Evolutionary conservation across 2,888 invertebrate genomes (phyloP).

Genomic region (Macrosiphum euphorbiae): DNA sequence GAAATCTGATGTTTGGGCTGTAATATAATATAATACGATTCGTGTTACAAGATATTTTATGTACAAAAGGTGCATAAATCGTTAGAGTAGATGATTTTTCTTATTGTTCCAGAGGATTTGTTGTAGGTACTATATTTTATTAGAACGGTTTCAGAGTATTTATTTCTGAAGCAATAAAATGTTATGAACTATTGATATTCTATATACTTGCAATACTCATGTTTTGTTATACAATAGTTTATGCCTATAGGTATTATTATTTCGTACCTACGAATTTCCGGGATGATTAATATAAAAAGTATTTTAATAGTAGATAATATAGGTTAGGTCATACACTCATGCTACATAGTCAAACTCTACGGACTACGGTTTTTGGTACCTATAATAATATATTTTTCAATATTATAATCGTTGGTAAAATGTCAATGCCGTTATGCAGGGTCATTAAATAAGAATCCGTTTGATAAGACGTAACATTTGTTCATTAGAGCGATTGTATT

Average conservation of each 20-base stretch:
- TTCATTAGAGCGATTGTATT: neutral
- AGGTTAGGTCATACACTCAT: neutral
- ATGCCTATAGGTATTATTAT: neutral
- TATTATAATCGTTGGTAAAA: neutral
- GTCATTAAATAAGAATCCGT: neutral
- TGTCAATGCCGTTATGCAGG: neutral
- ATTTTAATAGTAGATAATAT: neutral
- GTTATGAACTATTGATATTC: neutral
- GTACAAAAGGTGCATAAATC: neutral
- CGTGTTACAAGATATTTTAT: neutral
- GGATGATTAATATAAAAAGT: neutral
- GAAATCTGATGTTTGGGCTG: neutral
- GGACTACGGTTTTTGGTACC: neutral
- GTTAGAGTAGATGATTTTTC: conserved; percentile 1
- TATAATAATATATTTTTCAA: neutral
- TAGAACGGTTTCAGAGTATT: neutral
- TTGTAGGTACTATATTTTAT: neutral
- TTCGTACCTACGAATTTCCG: neutral
- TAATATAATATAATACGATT: neutral
- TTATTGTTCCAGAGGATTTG: neutral
- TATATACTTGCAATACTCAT: neutral
- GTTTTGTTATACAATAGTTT: neutral
- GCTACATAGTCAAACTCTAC: neutral
- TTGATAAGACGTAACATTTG: neutral
- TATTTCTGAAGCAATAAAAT: neutral